These are phyloP conservation scores for Holothuria leucospilota DNA, from an alignment of 53 echinoderm and acorn worm genomes.

Conservation along the genomic window DNA sequence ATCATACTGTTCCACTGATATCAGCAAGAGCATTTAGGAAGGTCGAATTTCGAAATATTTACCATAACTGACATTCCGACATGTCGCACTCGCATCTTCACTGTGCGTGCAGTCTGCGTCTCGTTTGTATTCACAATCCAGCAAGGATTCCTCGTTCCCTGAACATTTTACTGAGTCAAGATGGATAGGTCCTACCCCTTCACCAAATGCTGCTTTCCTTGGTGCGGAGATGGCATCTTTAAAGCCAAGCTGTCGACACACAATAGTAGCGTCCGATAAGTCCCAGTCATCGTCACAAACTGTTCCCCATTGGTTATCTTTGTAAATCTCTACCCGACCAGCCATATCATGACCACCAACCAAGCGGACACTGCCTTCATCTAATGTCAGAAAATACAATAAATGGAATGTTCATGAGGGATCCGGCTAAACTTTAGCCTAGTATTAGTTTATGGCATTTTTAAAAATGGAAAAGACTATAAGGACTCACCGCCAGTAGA, in stretches of 20 bases:
- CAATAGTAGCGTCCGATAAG: constrained; percentile 42
- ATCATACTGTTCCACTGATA: too few relatives aligned
- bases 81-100: constrained; percentile 55
- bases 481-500: too few relatives aligned
- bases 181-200: constrained; percentile 49
- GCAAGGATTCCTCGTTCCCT: constrained; percentile 55
- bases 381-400: too few relatives aligned
- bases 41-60: too few relatives aligned
- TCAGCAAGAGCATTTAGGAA: too few relatives aligned
- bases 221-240: constrained; percentile 15
- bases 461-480: too few relatives aligned
- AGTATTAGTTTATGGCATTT: too few relatives aligned
- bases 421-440: too few relatives aligned
- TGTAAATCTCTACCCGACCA: constrained; percentile 49
- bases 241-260: constrained; percentile 55
- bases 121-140: constrained; percentile 50
- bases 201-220: constrained; percentile 43
- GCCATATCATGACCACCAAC: constrained; percentile 11
- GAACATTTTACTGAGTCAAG: constrained; percentile 60
- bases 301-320: constrained; percentile 53
- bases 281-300: constrained; percentile 66
- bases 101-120: constrained; percentile 26
- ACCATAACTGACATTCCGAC: too few relatives aligned
- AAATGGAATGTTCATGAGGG: too few relatives aligned
- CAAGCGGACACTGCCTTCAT: too few relatives aligned